Evolutionary conservation across 2,888 invertebrate species (phyloP).

Genomic region (Chloromyia formosa): DNA sequence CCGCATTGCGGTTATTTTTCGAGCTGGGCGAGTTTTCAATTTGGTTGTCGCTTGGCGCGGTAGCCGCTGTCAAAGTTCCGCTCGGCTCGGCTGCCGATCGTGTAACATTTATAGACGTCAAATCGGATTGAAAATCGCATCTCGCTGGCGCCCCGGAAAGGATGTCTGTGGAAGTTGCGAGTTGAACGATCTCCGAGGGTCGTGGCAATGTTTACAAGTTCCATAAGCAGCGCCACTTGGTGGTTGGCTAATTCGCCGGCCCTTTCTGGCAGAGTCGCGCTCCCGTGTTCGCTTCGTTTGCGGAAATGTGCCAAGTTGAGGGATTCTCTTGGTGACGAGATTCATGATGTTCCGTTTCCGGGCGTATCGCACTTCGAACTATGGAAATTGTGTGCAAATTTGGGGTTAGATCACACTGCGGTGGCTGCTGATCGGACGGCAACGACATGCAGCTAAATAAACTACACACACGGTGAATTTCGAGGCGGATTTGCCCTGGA

Average conservation of each 20-base stretch:
- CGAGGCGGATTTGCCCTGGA: slow-evolving; percentile 32
- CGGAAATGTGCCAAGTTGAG: neutral
- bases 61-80: slow-evolving; percentile 43
- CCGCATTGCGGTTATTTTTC: slow-evolving; percentile 65
- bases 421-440: neutral
- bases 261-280: no score
- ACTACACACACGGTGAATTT: neutral
- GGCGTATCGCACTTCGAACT: slow-evolving; percentile 10
- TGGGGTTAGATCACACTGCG: slow-evolving; percentile 15
- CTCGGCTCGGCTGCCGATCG: neutral
- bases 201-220: neutral
- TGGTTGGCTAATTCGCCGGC: no score
- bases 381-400: slow-evolving; percentile 24
- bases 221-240: neutral
- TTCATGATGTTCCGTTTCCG: slow-evolving; percentile 11
- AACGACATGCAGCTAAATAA: neutral
- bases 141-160: no score
- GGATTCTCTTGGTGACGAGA: slow-evolving; percentile 12
- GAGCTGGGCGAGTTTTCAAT: slow-evolving; percentile 40
- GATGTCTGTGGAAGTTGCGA: no score
- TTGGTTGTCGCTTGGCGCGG: neutral
- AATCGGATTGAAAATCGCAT: no score
- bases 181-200: no score
- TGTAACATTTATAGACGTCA: no score
- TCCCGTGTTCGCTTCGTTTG: no score